Base-by-base conservation (phyloP, 2,888 invertebrate genomes). In the Microplitis manilae region DNA sequence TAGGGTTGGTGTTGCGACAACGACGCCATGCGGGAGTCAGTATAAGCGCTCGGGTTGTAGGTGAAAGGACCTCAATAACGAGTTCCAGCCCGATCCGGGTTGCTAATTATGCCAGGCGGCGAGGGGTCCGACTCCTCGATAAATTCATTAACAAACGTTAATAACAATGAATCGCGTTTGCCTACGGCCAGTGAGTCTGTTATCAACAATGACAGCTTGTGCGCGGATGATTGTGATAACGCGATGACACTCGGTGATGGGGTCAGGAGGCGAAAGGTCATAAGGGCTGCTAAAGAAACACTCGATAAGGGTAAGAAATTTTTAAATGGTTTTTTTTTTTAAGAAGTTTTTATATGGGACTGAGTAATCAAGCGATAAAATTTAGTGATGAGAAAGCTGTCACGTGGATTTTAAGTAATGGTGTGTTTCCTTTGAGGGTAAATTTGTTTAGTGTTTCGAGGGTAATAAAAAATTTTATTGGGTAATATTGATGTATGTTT, bases 211-310 rank as follows among this genome's bases (percentile, higher is more conserved):
- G 50, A 50, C 13, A 50, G 50, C 13, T 50, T 50, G 50, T 50
- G 50, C 50, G 74, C 70, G 81, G 78, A 82, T 83, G 79, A 83
- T 74, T 81, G 83, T 80, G 82, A 84, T 82, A 77, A 79, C 73
- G 82, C 81, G 84, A 85, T 85, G 83, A 85, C 81, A 76, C 84
- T 85, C 70, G 86, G 82, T 80, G 87, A 87, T 79, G 90, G 89
- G 83, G 86, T 92, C 81, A 89, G 92, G 83, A 90, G 91, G 76
- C 90, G 92, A 84, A 92, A 92, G 89, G 90, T 93, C 84, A 91
- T 92, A 81, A 90, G 92, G 86, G 91, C 91, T 84, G 92, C 93
- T 78, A 92, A 92, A 88, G 91, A 92, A 84, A 92, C 92, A 78
- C 88, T 92, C 77, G 92, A 92, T 85, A 92, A 92, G 90, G 92